Evolutionary conservation across 2,113 vertebrate genomes (phyloP).

Genomic region (Ctenodactylus gundi): DNA sequence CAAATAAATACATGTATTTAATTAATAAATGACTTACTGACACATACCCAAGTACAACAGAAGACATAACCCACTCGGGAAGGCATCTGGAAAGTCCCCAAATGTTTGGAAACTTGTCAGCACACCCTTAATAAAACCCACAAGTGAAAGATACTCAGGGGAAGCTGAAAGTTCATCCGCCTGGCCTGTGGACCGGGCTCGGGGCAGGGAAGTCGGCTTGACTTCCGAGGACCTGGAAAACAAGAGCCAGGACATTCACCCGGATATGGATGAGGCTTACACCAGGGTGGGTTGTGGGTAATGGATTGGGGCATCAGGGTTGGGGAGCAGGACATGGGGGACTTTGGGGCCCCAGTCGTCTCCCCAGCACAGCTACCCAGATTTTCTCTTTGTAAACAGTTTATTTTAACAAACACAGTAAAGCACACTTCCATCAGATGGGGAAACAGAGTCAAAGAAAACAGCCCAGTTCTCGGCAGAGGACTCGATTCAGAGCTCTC

Average conservation of each 20-base stretch:
- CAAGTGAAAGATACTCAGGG: neutral
- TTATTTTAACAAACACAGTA: neutral
- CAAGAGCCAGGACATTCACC: neutral
- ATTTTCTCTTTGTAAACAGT: neutral
- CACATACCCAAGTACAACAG: neutral
- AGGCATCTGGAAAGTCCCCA: neutral
- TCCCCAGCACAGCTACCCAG: neutral
- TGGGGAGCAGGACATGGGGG: neutral
- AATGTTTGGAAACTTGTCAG: neutral
- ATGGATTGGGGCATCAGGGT: neutral
- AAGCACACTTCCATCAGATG: neutral
- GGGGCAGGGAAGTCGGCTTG: neutral
- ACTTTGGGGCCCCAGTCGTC: neutral
- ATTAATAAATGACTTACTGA: too few relatives aligned
- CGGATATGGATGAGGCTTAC: neutral
- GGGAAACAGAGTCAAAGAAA: neutral
- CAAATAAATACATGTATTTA: neutral
- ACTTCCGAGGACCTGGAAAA: neutral
- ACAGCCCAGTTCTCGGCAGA: neutral
- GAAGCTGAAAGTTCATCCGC: neutral
- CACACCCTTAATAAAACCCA: neutral
- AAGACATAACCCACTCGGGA: neutral
- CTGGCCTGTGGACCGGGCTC: neutral
- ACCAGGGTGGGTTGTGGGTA: neutral
- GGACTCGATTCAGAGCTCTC: neutral